Percentiles rank a stretch among this genome's conserved stretches.
Conservation (phyloP, 1,140 invertebrate genomes). For the Sarcophaga bullata region DNA sequence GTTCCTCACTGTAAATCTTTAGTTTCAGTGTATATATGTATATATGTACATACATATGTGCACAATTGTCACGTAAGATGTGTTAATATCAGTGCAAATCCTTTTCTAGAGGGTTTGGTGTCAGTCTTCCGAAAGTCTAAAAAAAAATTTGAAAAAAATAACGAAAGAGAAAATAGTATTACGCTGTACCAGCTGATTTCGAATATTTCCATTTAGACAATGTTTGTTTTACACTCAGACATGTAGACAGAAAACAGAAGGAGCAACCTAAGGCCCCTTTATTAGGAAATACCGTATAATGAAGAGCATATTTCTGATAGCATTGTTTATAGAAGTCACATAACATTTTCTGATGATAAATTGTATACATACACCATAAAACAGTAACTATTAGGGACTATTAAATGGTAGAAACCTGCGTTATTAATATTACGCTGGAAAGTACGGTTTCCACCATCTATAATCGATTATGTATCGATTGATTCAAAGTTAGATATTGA, state of each 20-base stretch:
- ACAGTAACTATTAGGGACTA: too few species aligned
- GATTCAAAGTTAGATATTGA: too few species aligned
- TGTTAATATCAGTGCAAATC: not conserved
- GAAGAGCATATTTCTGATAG: not conserved
- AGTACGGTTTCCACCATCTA: too few species aligned
- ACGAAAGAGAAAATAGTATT: not conserved
- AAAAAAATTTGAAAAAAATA: not conserved
- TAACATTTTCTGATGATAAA: too few species aligned
- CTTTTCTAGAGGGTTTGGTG: not conserved
- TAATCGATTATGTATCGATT: too few species aligned
- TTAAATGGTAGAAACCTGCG: too few species aligned
- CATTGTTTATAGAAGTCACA: not conserved
- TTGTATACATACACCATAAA: too few species aligned
- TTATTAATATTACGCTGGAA: too few species aligned
- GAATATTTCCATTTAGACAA: constrained; percentile 28
- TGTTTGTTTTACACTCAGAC: constrained; percentile 32
- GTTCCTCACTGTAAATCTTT: not conserved
- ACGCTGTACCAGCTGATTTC: not conserved
- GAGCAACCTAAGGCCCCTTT: not conserved
- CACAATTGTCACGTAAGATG: not conserved
- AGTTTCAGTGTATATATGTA: constrained; percentile 4
- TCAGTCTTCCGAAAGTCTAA: not conserved
- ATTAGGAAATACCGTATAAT: not conserved
- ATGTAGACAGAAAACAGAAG: not conserved
- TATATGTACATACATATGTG: too few species aligned